phyloP scores from a whole-genome alignment of 2,113 vertebrate species.

The Aythya baeri region DNA sequence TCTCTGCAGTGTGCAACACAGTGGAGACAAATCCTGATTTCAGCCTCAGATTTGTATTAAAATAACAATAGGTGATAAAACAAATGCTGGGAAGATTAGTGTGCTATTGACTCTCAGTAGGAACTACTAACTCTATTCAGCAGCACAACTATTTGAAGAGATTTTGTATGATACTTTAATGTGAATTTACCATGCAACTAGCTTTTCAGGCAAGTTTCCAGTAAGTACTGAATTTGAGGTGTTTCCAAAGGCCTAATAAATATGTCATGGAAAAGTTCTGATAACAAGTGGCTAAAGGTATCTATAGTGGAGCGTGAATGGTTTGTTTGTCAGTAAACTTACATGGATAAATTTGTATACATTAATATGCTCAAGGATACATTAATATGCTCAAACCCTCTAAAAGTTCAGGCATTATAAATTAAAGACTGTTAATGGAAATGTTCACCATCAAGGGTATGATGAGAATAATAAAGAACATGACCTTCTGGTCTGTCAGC shows the following conservation, averaged over 20 bases:
- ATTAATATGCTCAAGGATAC: background rate
- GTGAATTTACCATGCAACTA: background rate
- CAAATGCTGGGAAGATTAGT: constrained; percentile 39
- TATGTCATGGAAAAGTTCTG: background rate
- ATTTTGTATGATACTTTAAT: background rate
- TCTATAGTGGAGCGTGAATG: background rate
- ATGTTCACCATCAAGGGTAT: background rate
- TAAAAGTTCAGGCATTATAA: background rate
- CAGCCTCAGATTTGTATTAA: background rate
- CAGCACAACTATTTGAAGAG: background rate
- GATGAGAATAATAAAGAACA: background rate
- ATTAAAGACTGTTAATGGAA: constrained; percentile 43
- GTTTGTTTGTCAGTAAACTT: background rate
- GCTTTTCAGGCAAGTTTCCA: background rate
- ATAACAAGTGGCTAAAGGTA: background rate
- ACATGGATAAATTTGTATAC: background rate
- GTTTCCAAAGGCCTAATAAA: background rate
- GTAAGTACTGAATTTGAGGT: background rate
- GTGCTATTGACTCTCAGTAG: constrained; percentile 28
- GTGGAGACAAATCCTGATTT: background rate
- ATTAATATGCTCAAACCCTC: background rate
- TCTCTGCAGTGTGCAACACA: background rate
- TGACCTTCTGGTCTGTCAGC: background rate
- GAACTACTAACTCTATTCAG: constrained; percentile 37
- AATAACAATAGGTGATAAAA: background rate